Conservation (phyloP, 2,888 invertebrate genomes). For the Desoria tigrina region DNA sequence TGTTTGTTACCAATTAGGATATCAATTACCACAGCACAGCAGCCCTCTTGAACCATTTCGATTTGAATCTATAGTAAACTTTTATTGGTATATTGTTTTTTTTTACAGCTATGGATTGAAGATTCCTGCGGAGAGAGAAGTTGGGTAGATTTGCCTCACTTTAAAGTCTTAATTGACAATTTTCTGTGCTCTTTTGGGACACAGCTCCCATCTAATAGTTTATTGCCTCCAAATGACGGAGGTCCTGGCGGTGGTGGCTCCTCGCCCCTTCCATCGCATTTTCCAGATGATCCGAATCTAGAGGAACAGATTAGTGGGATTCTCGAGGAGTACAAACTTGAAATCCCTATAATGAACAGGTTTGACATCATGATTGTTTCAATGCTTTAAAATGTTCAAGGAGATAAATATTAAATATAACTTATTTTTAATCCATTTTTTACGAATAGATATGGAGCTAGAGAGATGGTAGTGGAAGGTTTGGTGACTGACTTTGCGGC, state of each 20-base stretch:
- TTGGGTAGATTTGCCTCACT: conserved; percentile 91
- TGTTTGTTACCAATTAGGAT: conserved; percentile 15
- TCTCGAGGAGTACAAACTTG: conserved; percentile 29
- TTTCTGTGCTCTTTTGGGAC: conserved; percentile 83
- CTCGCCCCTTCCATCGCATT: conserved; percentile 38
- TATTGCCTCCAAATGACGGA: conserved; percentile 10
- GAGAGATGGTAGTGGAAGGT: conserved; percentile 32
- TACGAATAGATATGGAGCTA: conserved; percentile 27
- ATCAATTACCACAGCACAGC: too few relatives aligned
- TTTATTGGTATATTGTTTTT: conserved; percentile 55
- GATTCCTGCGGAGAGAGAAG: conserved; percentile 89
- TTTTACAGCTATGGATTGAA: conserved; percentile 73
- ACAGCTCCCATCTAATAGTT: conserved; percentile 19
- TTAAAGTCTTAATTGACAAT: conserved; percentile 87
- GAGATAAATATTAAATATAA: conserved; percentile 9
- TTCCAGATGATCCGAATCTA: conserved; percentile 31
- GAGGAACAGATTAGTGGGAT: conserved; percentile 41
- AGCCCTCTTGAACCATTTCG: too few relatives aligned
- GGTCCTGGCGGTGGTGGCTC: conserved; percentile 26
- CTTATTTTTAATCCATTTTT: conserved; percentile 6
- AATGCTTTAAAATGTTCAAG: not conserved
- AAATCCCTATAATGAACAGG: conserved; percentile 35
- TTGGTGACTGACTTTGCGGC: conserved; percentile 39
- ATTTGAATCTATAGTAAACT: conserved; percentile 25
- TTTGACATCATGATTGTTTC: conserved; percentile 4